Percentiles rank a stretch among this genome's conserved stretches.
These are phyloP conservation scores for Hofmannophila pseudospretella DNA, from an alignment of 2,888 invertebrate species.

Conservation along the genomic window DNA sequence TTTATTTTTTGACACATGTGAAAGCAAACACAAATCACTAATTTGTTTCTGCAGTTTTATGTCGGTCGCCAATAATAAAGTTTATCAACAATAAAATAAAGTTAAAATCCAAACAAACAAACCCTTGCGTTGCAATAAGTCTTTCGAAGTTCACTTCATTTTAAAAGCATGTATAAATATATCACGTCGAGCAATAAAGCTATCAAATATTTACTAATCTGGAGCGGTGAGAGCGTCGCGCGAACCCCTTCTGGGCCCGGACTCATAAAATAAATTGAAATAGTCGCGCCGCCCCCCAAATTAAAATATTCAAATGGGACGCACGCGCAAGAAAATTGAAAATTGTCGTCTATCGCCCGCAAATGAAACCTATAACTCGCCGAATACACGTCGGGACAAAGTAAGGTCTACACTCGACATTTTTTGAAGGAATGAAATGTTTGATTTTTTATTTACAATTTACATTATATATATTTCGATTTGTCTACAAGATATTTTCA, in stretches of 20 bases:
- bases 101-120: not conserved
- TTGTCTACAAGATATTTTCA: too few relatives aligned
- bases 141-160: slow-evolving; percentile 40
- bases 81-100: not conserved
- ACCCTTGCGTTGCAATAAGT: slow-evolving; percentile 2
- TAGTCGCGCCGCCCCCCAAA: slow-evolving; percentile 78
- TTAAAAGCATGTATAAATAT: slow-evolving; percentile 65
- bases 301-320: slow-evolving; percentile 79
- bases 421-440: too few relatives aligned
- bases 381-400: slow-evolving; percentile 53
- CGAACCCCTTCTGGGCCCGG: slow-evolving; percentile 71
- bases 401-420: too few relatives aligned
- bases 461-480: too few relatives aligned
- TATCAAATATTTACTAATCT: slow-evolving; percentile 79
- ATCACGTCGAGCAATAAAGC: slow-evolving; percentile 73
- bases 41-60: too few relatives aligned
- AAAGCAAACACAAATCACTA: too few relatives aligned
- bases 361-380: slow-evolving; percentile 78
- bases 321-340: slow-evolving; percentile 79
- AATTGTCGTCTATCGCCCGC: slow-evolving; percentile 78
- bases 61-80: slow-evolving; percentile 2
- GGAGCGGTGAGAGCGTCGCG: slow-evolving; percentile 65
- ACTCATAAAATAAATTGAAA: slow-evolving; percentile 79
- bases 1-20: too few relatives aligned
- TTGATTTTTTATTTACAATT: too few relatives aligned